Conservation (phyloP, 2,888 invertebrate genomes). For the Rhingia rostrata region DNA sequence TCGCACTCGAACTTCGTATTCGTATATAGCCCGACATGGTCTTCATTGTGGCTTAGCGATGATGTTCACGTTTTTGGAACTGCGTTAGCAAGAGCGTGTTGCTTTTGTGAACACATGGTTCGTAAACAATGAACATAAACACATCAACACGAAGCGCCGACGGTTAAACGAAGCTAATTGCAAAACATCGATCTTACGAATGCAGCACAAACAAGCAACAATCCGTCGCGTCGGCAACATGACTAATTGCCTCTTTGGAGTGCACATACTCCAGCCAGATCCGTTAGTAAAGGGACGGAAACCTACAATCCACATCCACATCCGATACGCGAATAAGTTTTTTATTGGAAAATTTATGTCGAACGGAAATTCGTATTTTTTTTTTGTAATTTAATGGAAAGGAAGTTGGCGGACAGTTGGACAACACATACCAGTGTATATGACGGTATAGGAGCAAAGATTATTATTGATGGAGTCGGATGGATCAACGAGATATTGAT, state of each 20-base stretch:
- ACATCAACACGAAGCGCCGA: slow-evolving; percentile 31
- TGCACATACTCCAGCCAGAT: slow-evolving; percentile 24
- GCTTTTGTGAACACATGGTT: slow-evolving; percentile 20
- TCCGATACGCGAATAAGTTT: slow-evolving; percentile 45
- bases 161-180: slow-evolving; percentile 34
- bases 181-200: slow-evolving; percentile 17
- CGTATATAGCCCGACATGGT: not conserved
- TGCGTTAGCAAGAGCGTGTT: slow-evolving; percentile 13
- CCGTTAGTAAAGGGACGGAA: slow-evolving; percentile 31
- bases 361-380: slow-evolving; percentile 61
- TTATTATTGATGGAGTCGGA: too few species aligned
- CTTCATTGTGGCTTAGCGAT: slow-evolving; percentile 43
- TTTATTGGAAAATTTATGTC: slow-evolving; percentile 25
- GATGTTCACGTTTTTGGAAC: slow-evolving; percentile 26
- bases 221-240: slow-evolving; percentile 32
- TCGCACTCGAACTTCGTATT: not conserved
- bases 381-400: slow-evolving; percentile 49
- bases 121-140: slow-evolving; percentile 27
- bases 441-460: too few species aligned
- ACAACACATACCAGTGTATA: too few species aligned
- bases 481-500: too few species aligned
- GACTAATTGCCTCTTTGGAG: slow-evolving; percentile 49
- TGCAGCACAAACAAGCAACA: slow-evolving; percentile 17
- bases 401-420: slow-evolving; percentile 2
- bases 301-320: slow-evolving; percentile 21